Evolutionary conservation across 2,797 vertebrate species (phyloP).

Genomic region (Carcharodon carcharias): DNA sequence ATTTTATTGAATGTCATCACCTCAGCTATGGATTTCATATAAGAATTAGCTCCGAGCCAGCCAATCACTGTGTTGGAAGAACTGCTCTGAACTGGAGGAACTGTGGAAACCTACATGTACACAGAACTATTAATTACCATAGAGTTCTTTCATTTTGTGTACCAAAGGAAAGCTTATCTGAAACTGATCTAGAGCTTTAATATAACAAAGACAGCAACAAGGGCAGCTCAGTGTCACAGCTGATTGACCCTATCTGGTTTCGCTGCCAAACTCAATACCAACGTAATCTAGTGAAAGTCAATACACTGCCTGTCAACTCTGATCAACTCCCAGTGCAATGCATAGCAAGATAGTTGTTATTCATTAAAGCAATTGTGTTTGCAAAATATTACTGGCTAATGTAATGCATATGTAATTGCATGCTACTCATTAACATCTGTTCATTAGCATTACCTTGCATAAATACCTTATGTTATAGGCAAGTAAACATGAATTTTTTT

Average conservation of each 20-base stretch:
- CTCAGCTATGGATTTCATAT: background rate
- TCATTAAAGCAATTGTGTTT: slow-evolving; percentile 37
- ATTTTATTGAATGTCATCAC: slow-evolving; percentile 17
- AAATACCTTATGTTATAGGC: slow-evolving; percentile 32
- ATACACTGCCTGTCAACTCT: slow-evolving; percentile 54
- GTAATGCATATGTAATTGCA: slow-evolving; percentile 36
- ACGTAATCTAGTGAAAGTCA: slow-evolving; percentile 83
- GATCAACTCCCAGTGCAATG: slow-evolving; percentile 32
- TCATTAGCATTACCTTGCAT: slow-evolving; percentile 28
- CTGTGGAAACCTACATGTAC: slow-evolving; percentile 21
- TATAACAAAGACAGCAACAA: slow-evolving; percentile 60
- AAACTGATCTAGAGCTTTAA: slow-evolving; percentile 61
- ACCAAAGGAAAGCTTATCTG: slow-evolving; percentile 54
- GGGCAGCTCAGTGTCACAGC: slow-evolving; percentile 69
- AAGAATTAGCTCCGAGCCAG: background rate
- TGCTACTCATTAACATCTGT: slow-evolving; percentile 34
- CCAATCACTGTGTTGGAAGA: slow-evolving; percentile 19
- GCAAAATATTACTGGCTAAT: slow-evolving; percentile 28
- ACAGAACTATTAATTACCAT: slow-evolving; percentile 52
- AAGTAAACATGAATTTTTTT: slow-evolving; percentile 26
- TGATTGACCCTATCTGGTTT: slow-evolving; percentile 78
- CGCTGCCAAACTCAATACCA: slow-evolving; percentile 83
- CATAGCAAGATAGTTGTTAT: slow-evolving; percentile 32
- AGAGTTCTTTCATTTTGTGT: slow-evolving; percentile 58
- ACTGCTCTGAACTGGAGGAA: background rate